Evolutionary conservation across 2,113 vertebrate species (phyloP).

Genomic region (Protomyctophum bolini): DNA sequence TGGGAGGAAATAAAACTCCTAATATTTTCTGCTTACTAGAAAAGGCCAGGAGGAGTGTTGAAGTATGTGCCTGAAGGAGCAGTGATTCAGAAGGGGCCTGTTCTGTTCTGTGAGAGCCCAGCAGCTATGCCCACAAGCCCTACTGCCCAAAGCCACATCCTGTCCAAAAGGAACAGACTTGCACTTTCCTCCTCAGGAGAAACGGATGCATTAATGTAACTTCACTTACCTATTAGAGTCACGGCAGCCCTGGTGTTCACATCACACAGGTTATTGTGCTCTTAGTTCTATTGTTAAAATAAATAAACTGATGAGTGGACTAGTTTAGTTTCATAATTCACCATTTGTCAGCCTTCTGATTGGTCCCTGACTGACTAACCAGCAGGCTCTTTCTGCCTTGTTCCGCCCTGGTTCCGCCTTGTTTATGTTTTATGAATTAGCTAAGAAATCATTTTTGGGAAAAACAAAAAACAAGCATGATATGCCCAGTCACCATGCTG

Average conservation of each 20-base stretch:
- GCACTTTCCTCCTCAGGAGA: constrained; percentile 73
- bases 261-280: constrained; percentile 25
- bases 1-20: constrained; percentile 37
- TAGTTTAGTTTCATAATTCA: too few species aligned
- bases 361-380: too few species aligned
- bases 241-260: constrained; percentile 33
- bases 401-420: too few species aligned
- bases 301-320: neutral
- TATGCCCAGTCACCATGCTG: too few species aligned
- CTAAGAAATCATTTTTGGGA: too few species aligned
- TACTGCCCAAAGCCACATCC: constrained; percentile 77
- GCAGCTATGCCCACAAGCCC: constrained; percentile 63
- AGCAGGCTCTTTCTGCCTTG: too few species aligned
- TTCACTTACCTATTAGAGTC: constrained; percentile 55
- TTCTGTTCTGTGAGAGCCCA: constrained; percentile 57
- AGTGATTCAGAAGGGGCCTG: constrained; percentile 52
- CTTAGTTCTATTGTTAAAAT: constrained; percentile 23
- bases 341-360: too few species aligned
- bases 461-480: too few species aligned
- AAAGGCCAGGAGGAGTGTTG: constrained; percentile 58
- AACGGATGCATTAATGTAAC: constrained; percentile 66
- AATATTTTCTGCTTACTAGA: constrained; percentile 63
- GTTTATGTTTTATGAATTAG: too few species aligned
- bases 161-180: constrained; percentile 75
- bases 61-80: constrained; percentile 62